Percentiles rank a stretch among this genome's conserved stretches.
These are phyloP conservation scores for Corvus cornix DNA, from an alignment of 2,113 vertebrate species.

Conservation along the genomic window DNA sequence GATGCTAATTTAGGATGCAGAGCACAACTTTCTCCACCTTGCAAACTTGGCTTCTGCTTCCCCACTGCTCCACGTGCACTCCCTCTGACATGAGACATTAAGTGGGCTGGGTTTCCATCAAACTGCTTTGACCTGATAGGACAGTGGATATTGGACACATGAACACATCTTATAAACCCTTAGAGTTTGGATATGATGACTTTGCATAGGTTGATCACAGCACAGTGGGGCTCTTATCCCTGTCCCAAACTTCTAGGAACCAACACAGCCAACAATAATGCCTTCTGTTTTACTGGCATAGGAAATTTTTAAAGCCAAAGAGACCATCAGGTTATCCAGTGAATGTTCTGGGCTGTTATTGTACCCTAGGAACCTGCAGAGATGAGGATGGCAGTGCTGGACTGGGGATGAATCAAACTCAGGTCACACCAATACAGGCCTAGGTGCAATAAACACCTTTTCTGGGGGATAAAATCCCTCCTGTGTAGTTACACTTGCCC, in stretches of 20 bases:
- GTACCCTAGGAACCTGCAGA: background rate
- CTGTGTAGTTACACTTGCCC: background rate
- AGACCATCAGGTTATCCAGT: background rate
- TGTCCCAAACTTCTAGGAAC: background rate
- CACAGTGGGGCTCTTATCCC: background rate
- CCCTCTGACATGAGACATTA: background rate
- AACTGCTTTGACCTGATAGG: background rate
- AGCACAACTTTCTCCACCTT: background rate
- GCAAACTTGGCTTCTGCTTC: background rate
- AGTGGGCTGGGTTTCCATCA: background rate
- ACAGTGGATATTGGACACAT: background rate
- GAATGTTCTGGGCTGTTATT: background rate
- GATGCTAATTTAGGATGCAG: background rate
- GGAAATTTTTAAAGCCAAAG: background rate
- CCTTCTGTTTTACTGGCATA: background rate
- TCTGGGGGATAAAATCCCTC: background rate
- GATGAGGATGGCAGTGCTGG: background rate
- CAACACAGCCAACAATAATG: background rate
- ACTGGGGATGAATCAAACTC: background rate
- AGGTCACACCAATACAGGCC: background rate
- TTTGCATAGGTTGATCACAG: accelerated
- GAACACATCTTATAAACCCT: background rate
- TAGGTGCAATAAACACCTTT: background rate
- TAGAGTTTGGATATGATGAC: accelerated
- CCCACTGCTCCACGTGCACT: accelerated